Evolutionary conservation across 2,888 invertebrate species (phyloP).

Genomic region (Nomada goodeniana): DNA sequence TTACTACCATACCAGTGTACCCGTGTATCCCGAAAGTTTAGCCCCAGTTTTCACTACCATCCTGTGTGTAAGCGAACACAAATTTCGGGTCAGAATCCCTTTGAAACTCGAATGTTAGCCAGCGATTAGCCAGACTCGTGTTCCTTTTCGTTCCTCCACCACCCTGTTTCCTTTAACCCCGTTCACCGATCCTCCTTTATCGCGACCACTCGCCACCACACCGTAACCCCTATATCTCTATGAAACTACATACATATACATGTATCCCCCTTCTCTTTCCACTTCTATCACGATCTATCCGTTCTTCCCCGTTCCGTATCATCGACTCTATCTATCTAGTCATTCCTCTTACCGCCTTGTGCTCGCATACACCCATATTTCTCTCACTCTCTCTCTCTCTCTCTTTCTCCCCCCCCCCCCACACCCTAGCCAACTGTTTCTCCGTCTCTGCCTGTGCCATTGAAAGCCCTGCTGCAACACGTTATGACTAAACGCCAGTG

Average conservation of each 20-base stretch:
- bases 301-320: constrained; percentile 26
- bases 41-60: not conserved
- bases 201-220: not conserved
- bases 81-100: constrained; percentile 18
- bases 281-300: constrained; percentile 22
- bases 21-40: no score
- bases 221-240: not conserved
- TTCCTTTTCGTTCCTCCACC: not conserved
- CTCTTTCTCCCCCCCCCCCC: not conserved
- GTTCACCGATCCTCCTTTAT: constrained; percentile 11
- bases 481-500: constrained; percentile 74
- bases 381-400: not conserved
- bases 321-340: constrained; percentile 24
- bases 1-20: no score
- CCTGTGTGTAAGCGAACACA: not conserved
- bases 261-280: not conserved
- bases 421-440: not conserved
- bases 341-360: no score
- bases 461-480: constrained; percentile 69
- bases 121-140: constrained; percentile 17
- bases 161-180: constrained; percentile 10
- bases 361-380: not conserved
- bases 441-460: constrained; percentile 46
- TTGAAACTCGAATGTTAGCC: constrained; percentile 30
- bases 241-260: not conserved